Conservation (phyloP, 2,797 vertebrate species). For the Enteromius viviparus region DNA sequence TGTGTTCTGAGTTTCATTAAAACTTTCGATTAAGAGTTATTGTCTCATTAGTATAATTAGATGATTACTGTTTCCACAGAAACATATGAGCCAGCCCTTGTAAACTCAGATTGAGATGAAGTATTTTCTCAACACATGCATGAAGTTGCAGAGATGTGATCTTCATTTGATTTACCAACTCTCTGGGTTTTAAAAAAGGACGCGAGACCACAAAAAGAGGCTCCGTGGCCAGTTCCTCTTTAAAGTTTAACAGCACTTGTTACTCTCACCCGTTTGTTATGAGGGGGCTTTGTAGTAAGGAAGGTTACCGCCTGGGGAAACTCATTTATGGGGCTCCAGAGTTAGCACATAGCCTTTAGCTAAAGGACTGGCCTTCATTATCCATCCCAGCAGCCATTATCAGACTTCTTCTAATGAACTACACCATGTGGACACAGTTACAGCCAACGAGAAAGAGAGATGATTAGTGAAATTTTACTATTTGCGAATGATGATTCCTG, state of each 20-base stretch:
- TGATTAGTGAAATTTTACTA: conserved; percentile 9
- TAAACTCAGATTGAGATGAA: conserved; percentile 44
- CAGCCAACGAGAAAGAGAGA: neutral
- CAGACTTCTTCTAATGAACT: conserved; percentile 64
- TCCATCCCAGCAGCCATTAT: conserved; percentile 55
- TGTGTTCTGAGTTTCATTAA: conserved; percentile 42
- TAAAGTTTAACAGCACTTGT: conserved; percentile 61
- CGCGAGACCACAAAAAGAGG: conserved; percentile 48
- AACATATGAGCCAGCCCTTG: conserved; percentile 30
- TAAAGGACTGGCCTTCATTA: conserved; percentile 56
- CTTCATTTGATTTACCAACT: conserved; percentile 41
- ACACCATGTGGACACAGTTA: conserved; percentile 55
- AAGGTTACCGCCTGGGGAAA: conserved; percentile 30
- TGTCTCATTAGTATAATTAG: conserved; percentile 51
- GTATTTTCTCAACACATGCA: conserved; percentile 26
- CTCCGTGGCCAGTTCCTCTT: conserved; percentile 42
- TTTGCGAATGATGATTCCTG: conserved; percentile 13
- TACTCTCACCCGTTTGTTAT: conserved; percentile 57
- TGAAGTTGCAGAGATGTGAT: conserved; percentile 12
- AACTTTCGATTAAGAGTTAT: conserved; percentile 44
- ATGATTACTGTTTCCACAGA: conserved; percentile 35
- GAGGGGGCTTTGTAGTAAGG: conserved; percentile 58
- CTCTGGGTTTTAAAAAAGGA: conserved; percentile 38
- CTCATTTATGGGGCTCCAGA: conserved; percentile 48
- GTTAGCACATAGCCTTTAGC: conserved; percentile 59